Percentiles rank a stretch among this genome's conserved stretches.
Evolutionary conservation across 1,140 invertebrate genomes (phyloP).

Genomic region (Ctenoplectra terminalis): DNA sequence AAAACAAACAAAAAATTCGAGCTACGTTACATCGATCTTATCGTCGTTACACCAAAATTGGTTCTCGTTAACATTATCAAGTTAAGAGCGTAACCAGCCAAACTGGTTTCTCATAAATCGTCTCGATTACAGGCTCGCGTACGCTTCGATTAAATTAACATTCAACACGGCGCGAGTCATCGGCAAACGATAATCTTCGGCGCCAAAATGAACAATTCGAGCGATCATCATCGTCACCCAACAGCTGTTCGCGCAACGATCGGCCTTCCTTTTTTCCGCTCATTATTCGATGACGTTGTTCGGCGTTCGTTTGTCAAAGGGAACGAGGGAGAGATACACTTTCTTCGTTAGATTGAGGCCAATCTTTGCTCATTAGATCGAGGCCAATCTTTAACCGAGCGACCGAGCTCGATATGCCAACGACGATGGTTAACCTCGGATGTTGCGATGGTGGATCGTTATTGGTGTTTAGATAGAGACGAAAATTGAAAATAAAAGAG

Average conservation of each 20-base stretch:
- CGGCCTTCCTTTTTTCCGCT: too few species aligned
- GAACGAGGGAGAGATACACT: constrained; percentile 24
- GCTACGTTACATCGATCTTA: constrained; percentile 36
- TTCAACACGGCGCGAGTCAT: constrained; percentile 17
- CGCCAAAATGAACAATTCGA: constrained; percentile 10
- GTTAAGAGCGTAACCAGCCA: constrained; percentile 1
- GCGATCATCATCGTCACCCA: not conserved
- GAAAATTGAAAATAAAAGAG: too few species aligned
- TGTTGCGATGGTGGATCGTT: too few species aligned
- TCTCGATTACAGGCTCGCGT: constrained; percentile 35
- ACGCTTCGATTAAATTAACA: constrained; percentile 40
- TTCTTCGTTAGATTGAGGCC: constrained; percentile 51
- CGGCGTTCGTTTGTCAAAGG: not conserved
- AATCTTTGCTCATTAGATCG: constrained; percentile 54
- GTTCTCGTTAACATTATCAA: constrained; percentile 39
- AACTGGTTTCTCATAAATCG: constrained; percentile 53
- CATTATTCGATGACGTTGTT: not conserved
- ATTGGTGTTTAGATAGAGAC: too few species aligned
- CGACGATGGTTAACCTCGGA: not conserved
- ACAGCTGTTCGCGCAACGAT: not conserved
- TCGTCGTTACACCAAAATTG: constrained; percentile 42
- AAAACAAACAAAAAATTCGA: too few species aligned
- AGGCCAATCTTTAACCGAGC: constrained; percentile 31
- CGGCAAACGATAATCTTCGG: constrained; percentile 9
- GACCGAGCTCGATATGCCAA: constrained; percentile 11